These are phyloP conservation scores for Odontomyia ornata DNA, from an alignment of 2,888 invertebrate species.

Conservation along the genomic window DNA sequence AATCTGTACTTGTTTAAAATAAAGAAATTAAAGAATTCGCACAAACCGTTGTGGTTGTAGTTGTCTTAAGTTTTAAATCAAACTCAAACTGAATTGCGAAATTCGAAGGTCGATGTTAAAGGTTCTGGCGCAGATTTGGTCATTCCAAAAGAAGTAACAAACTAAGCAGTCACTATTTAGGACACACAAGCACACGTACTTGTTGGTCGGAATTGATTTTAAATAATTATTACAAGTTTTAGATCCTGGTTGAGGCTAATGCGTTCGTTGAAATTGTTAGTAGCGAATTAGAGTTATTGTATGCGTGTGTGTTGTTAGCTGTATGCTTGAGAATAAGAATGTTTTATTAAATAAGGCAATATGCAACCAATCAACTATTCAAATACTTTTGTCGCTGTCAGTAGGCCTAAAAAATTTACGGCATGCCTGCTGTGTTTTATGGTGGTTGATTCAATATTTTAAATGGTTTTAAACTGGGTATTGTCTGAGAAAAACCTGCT, in stretches of 20 bases:
- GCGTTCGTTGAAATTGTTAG: neutral
- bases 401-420: no score
- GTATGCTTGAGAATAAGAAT: no score
- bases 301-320: neutral
- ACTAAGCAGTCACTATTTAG: constrained; percentile 2
- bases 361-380: no score
- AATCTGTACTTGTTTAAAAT: no score
- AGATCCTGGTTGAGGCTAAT: constrained; percentile 30
- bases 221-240: constrained; percentile 23
- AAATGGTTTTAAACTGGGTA: no score
- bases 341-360: no score
- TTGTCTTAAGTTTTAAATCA: constrained; percentile 8
- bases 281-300: neutral
- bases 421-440: no score
- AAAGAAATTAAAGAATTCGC: neutral
- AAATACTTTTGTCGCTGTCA: no score
- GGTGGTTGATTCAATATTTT: no score
- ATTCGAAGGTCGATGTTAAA: constrained; percentile 39
- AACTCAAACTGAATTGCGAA: constrained; percentile 22
- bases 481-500: no score
- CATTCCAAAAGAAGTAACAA: constrained; percentile 1
- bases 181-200: constrained; percentile 1
- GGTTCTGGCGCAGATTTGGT: constrained; percentile 27
- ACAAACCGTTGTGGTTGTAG: neutral
- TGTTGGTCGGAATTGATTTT: constrained; percentile 17